These are phyloP conservation scores for Diploptera punctata DNA, from an alignment of 2,888 invertebrate species.

Conservation along the genomic window DNA sequence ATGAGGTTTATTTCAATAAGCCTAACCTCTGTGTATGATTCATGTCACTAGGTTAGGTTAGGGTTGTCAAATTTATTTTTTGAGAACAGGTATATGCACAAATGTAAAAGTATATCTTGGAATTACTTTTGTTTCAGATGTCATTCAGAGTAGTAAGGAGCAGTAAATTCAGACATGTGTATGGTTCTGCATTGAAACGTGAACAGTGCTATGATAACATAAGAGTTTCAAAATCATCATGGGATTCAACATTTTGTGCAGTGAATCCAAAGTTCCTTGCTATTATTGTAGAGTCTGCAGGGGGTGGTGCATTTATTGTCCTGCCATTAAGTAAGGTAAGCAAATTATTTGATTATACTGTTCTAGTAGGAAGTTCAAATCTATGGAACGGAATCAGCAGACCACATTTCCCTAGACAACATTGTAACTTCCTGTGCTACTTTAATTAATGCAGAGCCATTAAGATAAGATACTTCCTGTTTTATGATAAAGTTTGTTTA, in stretches of 20 bases:
- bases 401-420: neutral
- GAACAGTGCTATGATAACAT: slow-evolving; percentile 98
- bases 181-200: slow-evolving; percentile 88
- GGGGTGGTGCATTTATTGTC: slow-evolving; percentile 95
- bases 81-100: too few species aligned
- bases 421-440: neutral
- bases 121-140: slow-evolving; percentile 59
- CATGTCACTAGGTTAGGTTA: slow-evolving; percentile 23
- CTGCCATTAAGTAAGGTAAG: slow-evolving; percentile 89
- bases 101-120: neutral
- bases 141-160: slow-evolving; percentile 96
- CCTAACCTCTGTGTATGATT: slow-evolving; percentile 11
- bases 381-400: neutral
- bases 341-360: neutral
- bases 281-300: slow-evolving; percentile 96
- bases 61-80: neutral
- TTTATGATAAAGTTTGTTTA: neutral
- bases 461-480: neutral
- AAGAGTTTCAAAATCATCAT: slow-evolving; percentile 95
- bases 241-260: slow-evolving; percentile 98
- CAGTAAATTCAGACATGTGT: slow-evolving; percentile 98
- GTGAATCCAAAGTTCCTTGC: slow-evolving; percentile 98
- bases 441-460: neutral
- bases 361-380: neutral
- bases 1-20: neutral